A percentile compares a stretch with the other conserved stretches of the same genome.
phyloP scores from a whole-genome alignment of 2,888 invertebrate species.

The Apoda limacodes region DNA sequence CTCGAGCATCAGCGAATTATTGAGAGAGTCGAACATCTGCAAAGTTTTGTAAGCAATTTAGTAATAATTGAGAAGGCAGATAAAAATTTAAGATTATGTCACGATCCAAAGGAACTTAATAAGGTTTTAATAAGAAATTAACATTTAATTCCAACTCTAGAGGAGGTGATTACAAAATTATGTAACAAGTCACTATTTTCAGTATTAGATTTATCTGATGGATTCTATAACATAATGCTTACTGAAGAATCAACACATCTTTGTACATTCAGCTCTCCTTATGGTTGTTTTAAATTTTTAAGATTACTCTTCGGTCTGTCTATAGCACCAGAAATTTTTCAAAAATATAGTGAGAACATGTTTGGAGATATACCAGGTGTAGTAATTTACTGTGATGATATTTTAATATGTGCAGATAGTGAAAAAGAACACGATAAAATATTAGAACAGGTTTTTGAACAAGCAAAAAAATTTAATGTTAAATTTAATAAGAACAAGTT shows the following conservation, averaged over 20 bases:
- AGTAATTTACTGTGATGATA: conserved; percentile 31
- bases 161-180: too few species aligned
- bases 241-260: conserved; percentile 10
- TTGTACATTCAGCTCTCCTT: too few species aligned
- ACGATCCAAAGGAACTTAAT: conserved; percentile 17
- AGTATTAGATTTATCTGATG: too few species aligned
- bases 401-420: conserved; percentile 22
- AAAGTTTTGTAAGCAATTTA: conserved; percentile 15
- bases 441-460: too few species aligned
- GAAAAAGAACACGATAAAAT: conserved; percentile 17
- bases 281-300: conserved; percentile 24
- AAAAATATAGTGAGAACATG: conserved; percentile 23
- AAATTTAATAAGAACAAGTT: too few species aligned
- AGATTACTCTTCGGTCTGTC: conserved; percentile 30
- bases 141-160: conserved; percentile 2
- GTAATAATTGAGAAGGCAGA: conserved; percentile 16
- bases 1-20: conserved; percentile 12
- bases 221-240: conserved; percentile 18
- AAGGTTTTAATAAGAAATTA: conserved; percentile 12
- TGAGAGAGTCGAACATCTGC: conserved; percentile 14
- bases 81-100: conserved; percentile 15
- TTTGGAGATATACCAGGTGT: conserved; percentile 31
- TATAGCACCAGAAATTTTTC: conserved; percentile 28
- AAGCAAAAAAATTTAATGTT: too few species aligned
- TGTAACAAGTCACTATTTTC: too few species aligned